These are phyloP conservation scores for Chloroclysta siterata DNA, from an alignment of 2,888 invertebrate species.

Conservation along the genomic window DNA sequence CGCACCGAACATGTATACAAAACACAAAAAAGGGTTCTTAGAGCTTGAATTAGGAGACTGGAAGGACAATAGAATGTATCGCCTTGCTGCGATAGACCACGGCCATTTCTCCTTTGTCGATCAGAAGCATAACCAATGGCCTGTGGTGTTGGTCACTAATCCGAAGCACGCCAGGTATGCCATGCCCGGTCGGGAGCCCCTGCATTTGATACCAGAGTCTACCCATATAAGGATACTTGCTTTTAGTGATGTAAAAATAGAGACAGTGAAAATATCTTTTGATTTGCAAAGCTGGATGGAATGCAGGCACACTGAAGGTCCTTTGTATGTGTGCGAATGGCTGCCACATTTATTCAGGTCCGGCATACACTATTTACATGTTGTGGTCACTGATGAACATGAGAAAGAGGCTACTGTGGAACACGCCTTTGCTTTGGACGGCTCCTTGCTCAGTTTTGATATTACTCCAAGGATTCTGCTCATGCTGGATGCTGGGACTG, in stretches of 20 bases:
- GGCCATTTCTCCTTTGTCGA: constrained; percentile 95
- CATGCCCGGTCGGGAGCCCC: constrained; percentile 90
- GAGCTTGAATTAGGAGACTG: constrained; percentile 97
- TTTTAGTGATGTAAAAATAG: constrained; percentile 89
- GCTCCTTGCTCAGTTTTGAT: constrained; percentile 87
- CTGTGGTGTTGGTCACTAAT: constrained; percentile 93
- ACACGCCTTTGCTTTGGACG: constrained; percentile 93
- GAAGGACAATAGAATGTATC: constrained; percentile 95
- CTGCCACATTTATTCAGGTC: constrained; percentile 85
- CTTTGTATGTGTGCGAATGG: constrained; percentile 91
- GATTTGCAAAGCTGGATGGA: constrained; percentile 87
- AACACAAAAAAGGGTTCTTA: constrained; percentile 92
- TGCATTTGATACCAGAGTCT: constrained; percentile 87
- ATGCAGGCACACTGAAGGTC: constrained; percentile 86
- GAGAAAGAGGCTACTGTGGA: constrained; percentile 82
- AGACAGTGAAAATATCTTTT: constrained; percentile 87
- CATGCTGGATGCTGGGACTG: constrained; percentile 89
- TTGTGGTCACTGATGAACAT: constrained; percentile 84
- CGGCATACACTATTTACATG: constrained; percentile 89
- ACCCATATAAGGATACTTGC: constrained; percentile 92
- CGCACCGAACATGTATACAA: constrained; percentile 93
- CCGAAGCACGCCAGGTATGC: constrained; percentile 93
- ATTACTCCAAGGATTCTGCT: constrained; percentile 89
- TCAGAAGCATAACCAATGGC: constrained; percentile 90
- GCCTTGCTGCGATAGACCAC: constrained; percentile 94